Evolutionary conservation across 2,797 vertebrate species (phyloP).

Genomic region (Siniperca undulata): DNA sequence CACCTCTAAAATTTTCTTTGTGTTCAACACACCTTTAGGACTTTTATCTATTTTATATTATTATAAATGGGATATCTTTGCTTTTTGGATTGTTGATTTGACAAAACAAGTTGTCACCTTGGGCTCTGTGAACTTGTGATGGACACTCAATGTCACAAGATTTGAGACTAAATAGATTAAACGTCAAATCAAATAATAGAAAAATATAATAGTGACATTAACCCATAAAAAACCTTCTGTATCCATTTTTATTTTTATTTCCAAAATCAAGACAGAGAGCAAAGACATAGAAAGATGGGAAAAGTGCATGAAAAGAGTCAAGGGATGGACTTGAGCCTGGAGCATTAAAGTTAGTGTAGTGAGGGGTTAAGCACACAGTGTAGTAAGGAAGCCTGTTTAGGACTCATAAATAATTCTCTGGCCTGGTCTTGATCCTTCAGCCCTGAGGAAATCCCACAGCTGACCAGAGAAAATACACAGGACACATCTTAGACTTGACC

Average conservation of each 20-base stretch:
- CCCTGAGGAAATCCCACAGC: slow-evolving; percentile 69
- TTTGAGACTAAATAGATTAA: neutral
- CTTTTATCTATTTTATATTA: neutral
- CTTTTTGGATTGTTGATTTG: neutral
- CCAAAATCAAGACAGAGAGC: slow-evolving; percentile 1
- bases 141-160: neutral
- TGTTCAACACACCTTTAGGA: neutral
- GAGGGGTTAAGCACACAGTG: slow-evolving; percentile 39
- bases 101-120: slow-evolving; percentile 1
- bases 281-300: neutral
- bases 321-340: slow-evolving; percentile 20
- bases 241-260: neutral
- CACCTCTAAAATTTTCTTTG: neutral
- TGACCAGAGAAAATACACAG: slow-evolving; percentile 61
- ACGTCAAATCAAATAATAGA: neutral
- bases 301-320: slow-evolving; percentile 8
- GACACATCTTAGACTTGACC: slow-evolving; percentile 69
- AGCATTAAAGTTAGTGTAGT: slow-evolving; percentile 33
- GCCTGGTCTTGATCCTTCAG: slow-evolving; percentile 64
- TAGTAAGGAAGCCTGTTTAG: slow-evolving; percentile 53
- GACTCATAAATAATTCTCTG: slow-evolving; percentile 70
- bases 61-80: neutral
- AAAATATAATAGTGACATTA: neutral
- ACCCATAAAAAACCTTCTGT: neutral
- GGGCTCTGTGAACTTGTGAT: neutral